Evolutionary conservation across 2,113 vertebrate species (phyloP).

Genomic region (Callithrix jacchus): DNA sequence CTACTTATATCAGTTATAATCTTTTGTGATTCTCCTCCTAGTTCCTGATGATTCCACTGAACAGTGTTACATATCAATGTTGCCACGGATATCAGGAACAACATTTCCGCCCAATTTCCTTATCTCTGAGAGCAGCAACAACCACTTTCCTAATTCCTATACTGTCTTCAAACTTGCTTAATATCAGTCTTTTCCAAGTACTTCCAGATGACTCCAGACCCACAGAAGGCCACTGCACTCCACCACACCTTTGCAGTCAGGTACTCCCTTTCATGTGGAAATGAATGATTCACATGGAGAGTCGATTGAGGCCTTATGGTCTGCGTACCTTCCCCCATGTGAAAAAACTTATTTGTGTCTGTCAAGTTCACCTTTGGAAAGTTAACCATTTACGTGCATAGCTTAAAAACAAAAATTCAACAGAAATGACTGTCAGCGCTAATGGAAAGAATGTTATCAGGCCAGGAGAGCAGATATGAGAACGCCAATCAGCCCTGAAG

Average conservation of each 20-base stretch:
- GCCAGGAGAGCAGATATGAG: background rate
- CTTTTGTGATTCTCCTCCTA: background rate
- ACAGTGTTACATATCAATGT: background rate
- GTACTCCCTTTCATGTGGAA: background rate
- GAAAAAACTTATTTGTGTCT: background rate
- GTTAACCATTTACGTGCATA: background rate
- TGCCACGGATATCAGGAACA: background rate
- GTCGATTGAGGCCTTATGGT: background rate
- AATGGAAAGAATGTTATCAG: background rate
- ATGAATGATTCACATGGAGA: background rate
- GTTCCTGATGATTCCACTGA: background rate
- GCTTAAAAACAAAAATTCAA: slow-evolving; percentile 6
- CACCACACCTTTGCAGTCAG: background rate
- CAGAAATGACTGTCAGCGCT: background rate
- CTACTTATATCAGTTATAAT: background rate
- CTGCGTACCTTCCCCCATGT: background rate
- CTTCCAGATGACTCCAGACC: background rate
- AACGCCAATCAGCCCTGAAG: background rate
- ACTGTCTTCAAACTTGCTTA: background rate
- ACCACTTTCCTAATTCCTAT: background rate
- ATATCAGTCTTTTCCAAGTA: background rate
- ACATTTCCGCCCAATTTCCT: background rate
- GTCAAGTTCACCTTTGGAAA: background rate
- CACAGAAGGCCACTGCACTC: background rate
- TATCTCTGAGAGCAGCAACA: background rate